Conservation (phyloP, 2,797 vertebrate genomes). For the Lycodopsis pacificus region DNA sequence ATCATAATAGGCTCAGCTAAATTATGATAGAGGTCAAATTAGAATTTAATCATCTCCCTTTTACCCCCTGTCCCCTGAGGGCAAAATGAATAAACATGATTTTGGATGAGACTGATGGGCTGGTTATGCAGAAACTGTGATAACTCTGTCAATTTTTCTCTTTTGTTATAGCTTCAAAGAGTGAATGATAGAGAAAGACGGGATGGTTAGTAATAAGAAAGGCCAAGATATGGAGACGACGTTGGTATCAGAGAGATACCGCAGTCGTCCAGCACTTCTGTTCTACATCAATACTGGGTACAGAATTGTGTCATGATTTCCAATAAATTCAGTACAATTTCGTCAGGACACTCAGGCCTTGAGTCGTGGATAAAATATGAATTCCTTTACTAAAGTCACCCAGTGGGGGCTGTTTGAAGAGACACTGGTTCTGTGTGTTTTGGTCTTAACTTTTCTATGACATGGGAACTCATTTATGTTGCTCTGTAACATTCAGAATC, state of each 20-base stretch:
- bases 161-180: constrained; percentile 76
- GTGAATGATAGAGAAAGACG: constrained; percentile 38
- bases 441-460: background rate
- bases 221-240: constrained; percentile 58
- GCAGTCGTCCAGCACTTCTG: constrained; percentile 33
- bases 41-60: constrained; percentile 87
- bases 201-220: constrained; percentile 52
- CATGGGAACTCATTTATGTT: background rate
- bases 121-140: constrained; percentile 71
- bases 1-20: constrained; percentile 81
- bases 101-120: constrained; percentile 69
- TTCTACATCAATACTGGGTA: constrained; percentile 28
- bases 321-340: constrained; percentile 23
- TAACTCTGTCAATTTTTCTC: constrained; percentile 71
- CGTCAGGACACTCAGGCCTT: constrained; percentile 20
- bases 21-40: constrained; percentile 88
- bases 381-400: constrained; percentile 7
- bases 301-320: constrained; percentile 32
- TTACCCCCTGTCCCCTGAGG: constrained; percentile 75
- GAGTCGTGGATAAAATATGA: constrained; percentile 18
- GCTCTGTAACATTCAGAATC: background rate
- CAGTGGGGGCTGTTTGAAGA: background rate
- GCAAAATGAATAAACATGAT: constrained; percentile 84
- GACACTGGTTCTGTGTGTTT: background rate
- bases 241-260: constrained; percentile 35